These are phyloP conservation scores for Yponomeuta plumbellus DNA, from an alignment of 2,888 invertebrate species.

Conservation along the genomic window DNA sequence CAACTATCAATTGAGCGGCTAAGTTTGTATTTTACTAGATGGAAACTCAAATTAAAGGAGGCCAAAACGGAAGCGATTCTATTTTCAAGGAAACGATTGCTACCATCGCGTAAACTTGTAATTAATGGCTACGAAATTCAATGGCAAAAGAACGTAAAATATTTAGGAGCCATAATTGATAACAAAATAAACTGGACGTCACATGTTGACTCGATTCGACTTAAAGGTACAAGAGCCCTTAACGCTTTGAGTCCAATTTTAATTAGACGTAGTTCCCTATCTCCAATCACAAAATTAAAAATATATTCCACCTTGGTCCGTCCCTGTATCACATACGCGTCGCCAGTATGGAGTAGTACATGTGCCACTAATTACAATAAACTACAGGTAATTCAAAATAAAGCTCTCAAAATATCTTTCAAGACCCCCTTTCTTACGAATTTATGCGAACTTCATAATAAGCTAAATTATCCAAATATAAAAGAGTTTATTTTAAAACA, in stretches of 20 bases:
- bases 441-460: background rate
- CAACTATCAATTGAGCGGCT: slow-evolving; percentile 1
- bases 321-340: slow-evolving; percentile 2
- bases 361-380: background rate
- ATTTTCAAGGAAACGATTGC: background rate
- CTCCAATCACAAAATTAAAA: background rate
- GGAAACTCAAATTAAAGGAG: slow-evolving; percentile 5
- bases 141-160: slow-evolving; percentile 6
- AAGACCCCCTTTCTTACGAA: slow-evolving; percentile 6
- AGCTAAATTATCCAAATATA: background rate
- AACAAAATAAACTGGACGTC: slow-evolving; percentile 4
- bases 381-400: slow-evolving; percentile 8
- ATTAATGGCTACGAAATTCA: slow-evolving; percentile 4
- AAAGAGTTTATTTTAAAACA: slow-evolving; percentile 4
- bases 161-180: slow-evolving; percentile 2
- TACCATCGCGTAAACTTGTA: background rate
- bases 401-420: too few species aligned
- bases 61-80: slow-evolving; percentile 5
- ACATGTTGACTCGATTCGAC: background rate
- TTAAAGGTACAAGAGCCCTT: slow-evolving; percentile 7
- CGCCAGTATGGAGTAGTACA: slow-evolving; percentile 10
- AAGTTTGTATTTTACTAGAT: background rate
- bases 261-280: background rate
- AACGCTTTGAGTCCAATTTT: slow-evolving; percentile 11
- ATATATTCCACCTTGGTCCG: slow-evolving; percentile 4